A percentile compares a stretch with the other conserved stretches of the same genome.
Evolutionary conservation across 2,113 vertebrate species (phyloP).

Genomic region (Phocoena sinus): DNA sequence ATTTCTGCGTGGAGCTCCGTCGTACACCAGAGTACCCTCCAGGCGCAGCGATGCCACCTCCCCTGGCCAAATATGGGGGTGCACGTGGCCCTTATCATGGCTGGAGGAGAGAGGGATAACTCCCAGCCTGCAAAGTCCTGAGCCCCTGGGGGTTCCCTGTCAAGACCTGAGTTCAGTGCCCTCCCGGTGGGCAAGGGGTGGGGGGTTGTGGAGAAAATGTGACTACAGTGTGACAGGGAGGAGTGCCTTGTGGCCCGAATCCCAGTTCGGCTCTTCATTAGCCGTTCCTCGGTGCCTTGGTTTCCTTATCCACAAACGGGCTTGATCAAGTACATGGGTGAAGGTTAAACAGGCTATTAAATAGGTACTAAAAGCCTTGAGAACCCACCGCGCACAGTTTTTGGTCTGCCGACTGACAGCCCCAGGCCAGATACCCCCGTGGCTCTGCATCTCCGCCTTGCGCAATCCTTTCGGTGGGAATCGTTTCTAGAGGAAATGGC

Average conservation of each 20-base stretch:
- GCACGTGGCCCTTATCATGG: accelerated
- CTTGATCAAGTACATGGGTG: accelerated
- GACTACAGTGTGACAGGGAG: accelerated
- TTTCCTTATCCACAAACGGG: not conserved
- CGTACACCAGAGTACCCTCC: too few relatives aligned
- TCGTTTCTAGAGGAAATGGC: not conserved
- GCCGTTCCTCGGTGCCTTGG: not conserved
- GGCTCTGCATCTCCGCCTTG: accelerated
- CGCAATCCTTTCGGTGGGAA: accelerated
- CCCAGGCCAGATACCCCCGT: accelerated
- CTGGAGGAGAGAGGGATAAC: not conserved
- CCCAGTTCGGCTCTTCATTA: accelerated
- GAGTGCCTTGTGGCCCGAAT: accelerated
- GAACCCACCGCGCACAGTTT: accelerated
- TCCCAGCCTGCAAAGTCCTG: accelerated
- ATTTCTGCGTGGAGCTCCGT: accelerated
- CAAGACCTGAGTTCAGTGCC: not conserved
- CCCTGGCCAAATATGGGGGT: accelerated
- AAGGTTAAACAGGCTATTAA: accelerated
- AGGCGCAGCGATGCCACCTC: accelerated
- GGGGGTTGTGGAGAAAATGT: accelerated
- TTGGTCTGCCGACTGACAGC: accelerated
- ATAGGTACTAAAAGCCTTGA: accelerated
- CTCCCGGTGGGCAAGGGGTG: not conserved
- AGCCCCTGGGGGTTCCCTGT: not conserved